These are phyloP conservation scores for Drosophila parthenogenetica DNA, from an alignment of 2,888 invertebrate species.

Conservation along the genomic window DNA sequence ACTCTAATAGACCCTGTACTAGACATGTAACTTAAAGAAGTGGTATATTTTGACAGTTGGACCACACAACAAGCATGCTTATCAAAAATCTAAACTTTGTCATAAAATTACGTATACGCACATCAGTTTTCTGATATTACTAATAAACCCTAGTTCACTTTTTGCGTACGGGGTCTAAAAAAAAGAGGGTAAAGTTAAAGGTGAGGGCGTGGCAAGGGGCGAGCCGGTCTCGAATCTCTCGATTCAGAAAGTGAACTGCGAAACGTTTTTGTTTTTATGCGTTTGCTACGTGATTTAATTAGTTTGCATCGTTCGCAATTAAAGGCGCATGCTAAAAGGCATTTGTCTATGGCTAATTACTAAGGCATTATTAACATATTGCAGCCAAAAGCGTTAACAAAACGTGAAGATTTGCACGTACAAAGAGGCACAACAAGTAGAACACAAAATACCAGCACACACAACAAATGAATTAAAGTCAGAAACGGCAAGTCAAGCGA, in stretches of 20 bases:
- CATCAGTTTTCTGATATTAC: too few species aligned
- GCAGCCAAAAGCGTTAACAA: constrained; percentile 28
- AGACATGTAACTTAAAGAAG: too few species aligned
- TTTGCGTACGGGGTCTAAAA: not conserved
- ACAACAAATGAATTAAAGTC: constrained; percentile 4
- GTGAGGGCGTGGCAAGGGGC: not conserved
- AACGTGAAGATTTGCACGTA: constrained; percentile 20
- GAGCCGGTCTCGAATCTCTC: constrained; percentile 3
- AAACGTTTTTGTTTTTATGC: constrained; percentile 65
- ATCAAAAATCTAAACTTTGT: too few species aligned
- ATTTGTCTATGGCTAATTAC: constrained; percentile 68
- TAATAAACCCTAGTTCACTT: too few species aligned
- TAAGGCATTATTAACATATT: constrained; percentile 68
- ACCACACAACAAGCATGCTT: too few species aligned
- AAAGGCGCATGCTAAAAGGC: constrained; percentile 48
- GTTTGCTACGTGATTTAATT: constrained; percentile 78
- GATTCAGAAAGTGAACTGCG: constrained; percentile 28
- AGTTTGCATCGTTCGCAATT: constrained; percentile 59
- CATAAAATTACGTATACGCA: too few species aligned
- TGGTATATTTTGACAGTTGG: too few species aligned
- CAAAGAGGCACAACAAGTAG: not conserved
- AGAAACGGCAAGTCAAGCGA: constrained; percentile 21
- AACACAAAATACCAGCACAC: not conserved
- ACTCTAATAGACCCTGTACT: too few species aligned
- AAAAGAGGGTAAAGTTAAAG: not conserved